Conservation (phyloP, 2,888 invertebrate species). For the Sminthurides aquaticus region DNA sequence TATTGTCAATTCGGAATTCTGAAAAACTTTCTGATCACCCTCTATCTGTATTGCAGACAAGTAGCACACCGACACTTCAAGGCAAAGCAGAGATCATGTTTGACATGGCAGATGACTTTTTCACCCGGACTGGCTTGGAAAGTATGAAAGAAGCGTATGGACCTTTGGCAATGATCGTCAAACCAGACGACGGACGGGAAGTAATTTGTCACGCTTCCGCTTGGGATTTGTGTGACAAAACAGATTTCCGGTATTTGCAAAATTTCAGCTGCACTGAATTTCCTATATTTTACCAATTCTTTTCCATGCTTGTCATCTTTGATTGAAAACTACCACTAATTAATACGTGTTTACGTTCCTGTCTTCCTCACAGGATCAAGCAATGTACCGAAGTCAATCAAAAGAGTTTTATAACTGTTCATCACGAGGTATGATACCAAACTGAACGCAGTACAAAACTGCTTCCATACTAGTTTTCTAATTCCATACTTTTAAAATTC, state of each 20-base stretch:
- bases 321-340: too few species aligned
- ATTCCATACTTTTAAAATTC: too few species aligned
- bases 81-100: conserved; percentile 51
- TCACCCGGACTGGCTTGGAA: conserved; percentile 68
- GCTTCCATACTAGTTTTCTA: too few species aligned
- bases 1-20: not conserved
- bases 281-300: too few species aligned
- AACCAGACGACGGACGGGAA: conserved; percentile 60
- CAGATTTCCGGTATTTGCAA: conserved; percentile 70
- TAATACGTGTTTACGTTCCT: too few species aligned
- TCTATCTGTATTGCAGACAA: not conserved
- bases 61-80: not conserved
- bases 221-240: conserved; percentile 77
- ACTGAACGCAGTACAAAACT: not conserved
- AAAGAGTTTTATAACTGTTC: conserved; percentile 68
- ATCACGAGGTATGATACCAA: conserved; percentile 70
- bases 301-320: too few species aligned
- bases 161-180: conserved; percentile 69
- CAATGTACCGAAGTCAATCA: conserved; percentile 72
- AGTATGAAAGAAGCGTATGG: conserved; percentile 68
- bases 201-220: conserved; percentile 63
- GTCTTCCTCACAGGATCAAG: conserved; percentile 57
- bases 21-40: too few species aligned
- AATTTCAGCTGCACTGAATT: too few species aligned
- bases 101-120: conserved; percentile 75